These are phyloP conservation scores for Coranthus polyacanthus DNA, from an alignment of 2,797 vertebrate species.

Conservation along the genomic window DNA sequence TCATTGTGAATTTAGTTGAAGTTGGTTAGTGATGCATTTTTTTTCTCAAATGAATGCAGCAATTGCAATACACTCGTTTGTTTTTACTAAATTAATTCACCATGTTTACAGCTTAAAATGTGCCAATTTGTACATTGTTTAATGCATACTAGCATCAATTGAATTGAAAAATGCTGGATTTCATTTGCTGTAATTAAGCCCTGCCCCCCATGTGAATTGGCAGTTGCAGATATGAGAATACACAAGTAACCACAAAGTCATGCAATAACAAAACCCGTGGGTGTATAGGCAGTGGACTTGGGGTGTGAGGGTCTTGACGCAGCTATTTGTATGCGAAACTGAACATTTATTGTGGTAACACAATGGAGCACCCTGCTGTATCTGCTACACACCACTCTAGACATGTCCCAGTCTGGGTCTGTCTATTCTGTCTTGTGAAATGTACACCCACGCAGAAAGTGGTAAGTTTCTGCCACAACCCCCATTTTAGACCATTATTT, in stretches of 20 bases:
- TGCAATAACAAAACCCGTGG: slow-evolving; percentile 36
- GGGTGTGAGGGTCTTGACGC: slow-evolving; percentile 43
- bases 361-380: background rate
- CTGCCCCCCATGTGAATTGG: background rate
- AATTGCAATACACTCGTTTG: background rate
- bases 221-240: slow-evolving; percentile 22
- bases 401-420: slow-evolving; percentile 36
- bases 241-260: slow-evolving; percentile 33
- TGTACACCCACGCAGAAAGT: background rate
- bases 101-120: too few species aligned
- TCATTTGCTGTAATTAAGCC: too few species aligned
- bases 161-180: too few species aligned
- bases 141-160: too few species aligned
- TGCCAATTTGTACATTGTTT: too few species aligned
- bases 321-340: slow-evolving; percentile 62
- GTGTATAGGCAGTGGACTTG: slow-evolving; percentile 34
- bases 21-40: too few species aligned
- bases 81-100: too few species aligned
- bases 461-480: background rate
- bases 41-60: too few species aligned
- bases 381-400: slow-evolving; percentile 1
- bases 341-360: slow-evolving; percentile 56
- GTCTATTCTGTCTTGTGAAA: slow-evolving; percentile 8
- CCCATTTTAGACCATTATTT: slow-evolving; percentile 9
- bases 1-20: background rate